Percentiles rank a stretch among this genome's conserved stretches.
Evolutionary conservation across 2,797 vertebrate genomes (phyloP).

Genomic region (Dicrostonyx torquatus): DNA sequence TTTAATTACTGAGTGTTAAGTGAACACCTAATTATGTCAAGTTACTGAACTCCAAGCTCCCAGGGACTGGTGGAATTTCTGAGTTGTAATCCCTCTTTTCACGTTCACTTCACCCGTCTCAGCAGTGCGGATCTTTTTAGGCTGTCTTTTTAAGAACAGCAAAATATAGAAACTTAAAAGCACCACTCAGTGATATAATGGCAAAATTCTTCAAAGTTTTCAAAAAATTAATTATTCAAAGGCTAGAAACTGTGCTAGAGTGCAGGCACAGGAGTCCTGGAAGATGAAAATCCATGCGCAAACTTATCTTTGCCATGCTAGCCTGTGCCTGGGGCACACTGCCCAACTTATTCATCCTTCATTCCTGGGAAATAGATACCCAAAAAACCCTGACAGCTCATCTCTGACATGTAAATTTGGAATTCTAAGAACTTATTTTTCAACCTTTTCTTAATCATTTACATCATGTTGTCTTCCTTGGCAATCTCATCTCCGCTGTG

Average conservation of each 20-base stretch:
- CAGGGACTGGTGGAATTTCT: not conserved
- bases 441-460: not conserved
- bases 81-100: not conserved
- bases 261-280: not conserved
- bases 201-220: conserved; percentile 49
- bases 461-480: not conserved
- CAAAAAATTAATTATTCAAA: conserved; percentile 59
- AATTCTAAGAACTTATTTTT: not conserved
- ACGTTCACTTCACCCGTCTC: not conserved
- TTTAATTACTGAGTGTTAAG: conserved; percentile 73
- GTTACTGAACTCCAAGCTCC: conserved; percentile 25
- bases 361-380: not conserved
- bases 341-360: not conserved
- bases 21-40: conserved; percentile 74
- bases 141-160: conserved; percentile 28
- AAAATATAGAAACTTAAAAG: conserved; percentile 48
- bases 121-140: not conserved
- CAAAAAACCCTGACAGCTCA: not conserved
- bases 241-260: not conserved
- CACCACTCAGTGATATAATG: conserved; percentile 44
- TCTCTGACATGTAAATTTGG: not conserved
- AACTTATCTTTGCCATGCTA: not conserved
- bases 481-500: not conserved
- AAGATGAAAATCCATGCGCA: not conserved
- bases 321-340: not conserved